phyloP scores from a whole-genome alignment of 1,140 invertebrate species.

The Arion vulgaris region DNA sequence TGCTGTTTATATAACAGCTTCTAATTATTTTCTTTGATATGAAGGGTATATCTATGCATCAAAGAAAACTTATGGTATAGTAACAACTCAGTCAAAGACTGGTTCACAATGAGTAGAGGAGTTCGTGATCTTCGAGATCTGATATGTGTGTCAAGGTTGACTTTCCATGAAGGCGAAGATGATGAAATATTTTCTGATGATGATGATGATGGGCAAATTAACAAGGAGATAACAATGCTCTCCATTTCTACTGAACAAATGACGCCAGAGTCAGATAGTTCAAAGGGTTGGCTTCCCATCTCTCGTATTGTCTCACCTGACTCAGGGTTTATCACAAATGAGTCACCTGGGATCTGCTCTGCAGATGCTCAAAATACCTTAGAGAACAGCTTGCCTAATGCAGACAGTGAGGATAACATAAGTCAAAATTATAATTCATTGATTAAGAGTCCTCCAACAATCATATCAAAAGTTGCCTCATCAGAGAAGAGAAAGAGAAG shows the following conservation, averaged over 20 bases:
- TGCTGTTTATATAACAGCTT: neutral
- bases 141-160: constrained; percentile 69
- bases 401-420: constrained; percentile 29
- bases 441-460: constrained; percentile 25
- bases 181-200: constrained; percentile 47
- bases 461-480: constrained; percentile 27
- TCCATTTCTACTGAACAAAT: neutral
- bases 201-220: constrained; percentile 46
- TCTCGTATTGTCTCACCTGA: constrained; percentile 55
- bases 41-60: neutral
- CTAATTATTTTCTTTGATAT: neutral
- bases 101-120: constrained; percentile 64
- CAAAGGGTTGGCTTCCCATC: constrained; percentile 20
- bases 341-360: constrained; percentile 47
- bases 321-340: constrained; percentile 67
- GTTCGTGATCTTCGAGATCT: constrained; percentile 68
- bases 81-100: neutral
- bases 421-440: constrained; percentile 1
- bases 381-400: neutral
- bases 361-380: neutral
- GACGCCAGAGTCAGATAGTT: neutral
- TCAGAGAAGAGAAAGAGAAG: constrained; percentile 56
- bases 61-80: neutral
- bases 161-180: constrained; percentile 64
- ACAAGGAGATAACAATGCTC: constrained; percentile 7